Conservation (phyloP, 2,888 invertebrate genomes). For the Atherix ibis region DNA sequence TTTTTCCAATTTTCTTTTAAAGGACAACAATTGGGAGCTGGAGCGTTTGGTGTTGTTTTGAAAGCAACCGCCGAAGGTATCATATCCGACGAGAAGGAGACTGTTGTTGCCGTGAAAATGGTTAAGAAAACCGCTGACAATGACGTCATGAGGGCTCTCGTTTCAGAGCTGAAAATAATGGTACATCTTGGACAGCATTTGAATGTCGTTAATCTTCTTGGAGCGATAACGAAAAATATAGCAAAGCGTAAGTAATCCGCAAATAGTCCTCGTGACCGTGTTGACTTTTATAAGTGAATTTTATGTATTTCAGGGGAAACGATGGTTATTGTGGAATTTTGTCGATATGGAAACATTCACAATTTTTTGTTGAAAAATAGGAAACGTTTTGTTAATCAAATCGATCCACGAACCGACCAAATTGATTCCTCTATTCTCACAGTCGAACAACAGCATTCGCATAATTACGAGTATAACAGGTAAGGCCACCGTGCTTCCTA, state of each 20-base stretch:
- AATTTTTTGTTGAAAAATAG: conserved; percentile 73
- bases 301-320: conserved; percentile 52
- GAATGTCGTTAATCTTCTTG: conserved; percentile 87
- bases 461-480: conserved; percentile 29
- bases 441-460: conserved; percentile 31
- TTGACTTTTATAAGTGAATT: background rate
- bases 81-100: conserved; percentile 50
- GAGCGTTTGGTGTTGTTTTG: conserved; percentile 89
- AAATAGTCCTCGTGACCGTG: too few relatives aligned
- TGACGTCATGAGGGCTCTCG: conserved; percentile 63
- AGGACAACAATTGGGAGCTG: conserved; percentile 83
- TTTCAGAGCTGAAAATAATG: conserved; percentile 91
- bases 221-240: conserved; percentile 84
- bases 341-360: conserved; percentile 81
- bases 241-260: conserved; percentile 60
- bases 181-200: conserved; percentile 86
- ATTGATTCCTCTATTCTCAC: conserved; percentile 49
- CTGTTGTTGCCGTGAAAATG: conserved; percentile 90
- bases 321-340: conserved; percentile 87
- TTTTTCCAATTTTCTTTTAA: conserved; percentile 8
- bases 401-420: conserved; percentile 48
- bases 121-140: conserved; percentile 74
- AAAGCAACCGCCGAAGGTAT: conserved; percentile 78
- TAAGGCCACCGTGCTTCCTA: too few relatives aligned
- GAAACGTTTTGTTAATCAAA: conserved; percentile 68